Base-by-base conservation (phyloP, 1,140 invertebrate species). In the Nephila pilipes region DNA sequence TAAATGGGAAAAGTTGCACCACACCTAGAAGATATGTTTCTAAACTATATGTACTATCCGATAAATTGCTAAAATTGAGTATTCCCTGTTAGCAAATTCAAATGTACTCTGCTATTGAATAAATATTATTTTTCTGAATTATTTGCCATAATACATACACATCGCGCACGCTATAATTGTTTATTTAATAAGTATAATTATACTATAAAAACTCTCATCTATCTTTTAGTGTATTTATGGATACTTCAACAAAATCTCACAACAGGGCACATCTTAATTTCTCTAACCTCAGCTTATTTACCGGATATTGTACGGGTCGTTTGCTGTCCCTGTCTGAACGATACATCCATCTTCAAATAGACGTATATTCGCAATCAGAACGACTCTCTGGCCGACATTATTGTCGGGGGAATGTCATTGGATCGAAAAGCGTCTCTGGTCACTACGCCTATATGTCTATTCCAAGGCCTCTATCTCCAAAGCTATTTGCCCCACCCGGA, bases 371-470 rank as follows among this genome's bases (percentile, higher is more conserved):
- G 54, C 81, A 85, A 85, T 85, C 83, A 85, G 29, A 58, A 60
- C 32, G 57, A 58, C 83, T 54, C 83, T 32, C 29, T 85, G 57
- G 20, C 54, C 46, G 83, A 85, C 54, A 60, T 57, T 85, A 85
- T 57, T n/a, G 20, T 57, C n/a, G 83, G 29, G 20, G 22, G 57
- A 85, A 60, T 60, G 83, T 60, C 83, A 85, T 85, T 60, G 29
- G 55, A 85, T 85, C 83, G 54, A 85, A 85, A 85, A 58, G 83
- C 54, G 83, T 46, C 83, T n/a, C 36, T 38, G 32, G 83, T 57
- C 83, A 36, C 60, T 57, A 29, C 36, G 57, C 57, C 58, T 69
- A 85, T 85, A 87, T 87, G 60, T 54, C 58, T 29, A 87, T 87
- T 87, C 20, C 36, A 54, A 38, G 36, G 29, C 85, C 46, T 54